Percentiles rank a stretch among this genome's conserved stretches.
These are phyloP conservation scores for Drosophila orena DNA, from an alignment of 1,140 invertebrate species.

Conservation along the genomic window DNA sequence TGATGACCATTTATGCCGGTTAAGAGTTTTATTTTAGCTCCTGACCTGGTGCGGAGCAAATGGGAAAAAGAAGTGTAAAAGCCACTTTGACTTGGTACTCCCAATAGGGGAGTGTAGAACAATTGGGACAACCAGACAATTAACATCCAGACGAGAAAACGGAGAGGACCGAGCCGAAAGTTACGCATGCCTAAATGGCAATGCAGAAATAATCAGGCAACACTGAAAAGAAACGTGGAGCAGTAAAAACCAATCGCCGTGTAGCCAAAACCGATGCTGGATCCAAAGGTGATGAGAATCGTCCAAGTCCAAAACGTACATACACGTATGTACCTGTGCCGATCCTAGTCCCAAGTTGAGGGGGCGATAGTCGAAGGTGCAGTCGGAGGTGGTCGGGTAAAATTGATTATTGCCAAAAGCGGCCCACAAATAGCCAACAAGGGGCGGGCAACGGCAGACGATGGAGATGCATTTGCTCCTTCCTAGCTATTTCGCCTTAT, in stretches of 20 bases:
- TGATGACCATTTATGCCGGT: constrained; percentile 48
- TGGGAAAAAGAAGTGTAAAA: background rate
- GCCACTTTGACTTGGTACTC: background rate
- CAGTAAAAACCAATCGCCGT: constrained; percentile 75
- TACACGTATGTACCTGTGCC: constrained; percentile 43
- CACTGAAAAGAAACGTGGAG: constrained; percentile 31
- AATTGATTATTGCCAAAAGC: constrained; percentile 78
- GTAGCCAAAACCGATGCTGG: constrained; percentile 61
- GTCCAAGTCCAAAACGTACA: constrained; percentile 9
- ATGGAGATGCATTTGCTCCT: constrained; percentile 41
- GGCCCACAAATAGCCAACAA: constrained; percentile 34
- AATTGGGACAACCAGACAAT: background rate
- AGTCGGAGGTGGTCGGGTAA: constrained; percentile 9
- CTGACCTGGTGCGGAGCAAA: constrained; percentile 7
- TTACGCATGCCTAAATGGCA: constrained; percentile 66
- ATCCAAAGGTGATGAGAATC: constrained; percentile 39
- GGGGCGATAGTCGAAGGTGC: background rate
- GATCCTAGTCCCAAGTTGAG: background rate
- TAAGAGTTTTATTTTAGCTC: constrained; percentile 27
- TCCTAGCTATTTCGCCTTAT: constrained; percentile 76
- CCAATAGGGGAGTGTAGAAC: background rate
- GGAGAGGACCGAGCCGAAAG: constrained; percentile 62
- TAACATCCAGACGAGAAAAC: background rate
- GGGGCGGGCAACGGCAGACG: constrained; percentile 2
- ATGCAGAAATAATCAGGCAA: constrained; percentile 67